phyloP scores from a whole-genome alignment of 1,140 invertebrate genomes.

The Globodera rostochiensis region DNA sequence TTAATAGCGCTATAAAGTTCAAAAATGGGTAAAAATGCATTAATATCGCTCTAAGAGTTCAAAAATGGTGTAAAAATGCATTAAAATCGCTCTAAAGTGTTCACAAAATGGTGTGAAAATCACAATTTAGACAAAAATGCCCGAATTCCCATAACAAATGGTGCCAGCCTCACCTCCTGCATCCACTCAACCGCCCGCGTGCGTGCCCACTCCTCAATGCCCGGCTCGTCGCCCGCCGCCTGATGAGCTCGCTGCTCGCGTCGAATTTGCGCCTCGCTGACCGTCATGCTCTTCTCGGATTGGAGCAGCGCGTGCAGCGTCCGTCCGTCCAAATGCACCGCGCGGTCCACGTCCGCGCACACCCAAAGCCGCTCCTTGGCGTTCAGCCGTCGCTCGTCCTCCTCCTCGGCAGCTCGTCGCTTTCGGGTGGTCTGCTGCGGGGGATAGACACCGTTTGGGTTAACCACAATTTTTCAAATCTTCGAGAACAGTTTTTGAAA shows the following conservation, averaged over 20 bases:
- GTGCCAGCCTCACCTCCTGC: slow-evolving; percentile 3
- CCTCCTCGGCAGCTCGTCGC: slow-evolving; percentile 1
- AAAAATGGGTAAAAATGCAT: too few relatives aligned
- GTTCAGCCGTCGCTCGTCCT: slow-evolving; percentile 26
- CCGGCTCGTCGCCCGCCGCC: background rate
- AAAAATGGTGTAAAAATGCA: too few relatives aligned
- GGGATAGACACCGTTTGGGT: too few relatives aligned
- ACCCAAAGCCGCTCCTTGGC: slow-evolving; percentile 28
- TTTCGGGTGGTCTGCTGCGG: background rate
- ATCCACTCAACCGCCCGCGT: slow-evolving; percentile 21
- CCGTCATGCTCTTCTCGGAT: slow-evolving; percentile 27
- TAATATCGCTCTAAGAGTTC: too few relatives aligned
- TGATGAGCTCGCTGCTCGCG: background rate
- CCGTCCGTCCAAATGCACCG: slow-evolving; percentile 37
- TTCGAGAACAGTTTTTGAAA: too few relatives aligned
- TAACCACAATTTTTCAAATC: too few relatives aligned
- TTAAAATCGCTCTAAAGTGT: too few relatives aligned
- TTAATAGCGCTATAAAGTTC: too few relatives aligned
- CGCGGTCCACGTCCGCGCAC: slow-evolving; percentile 37
- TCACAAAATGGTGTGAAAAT: too few relatives aligned
- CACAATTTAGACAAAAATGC: too few relatives aligned
- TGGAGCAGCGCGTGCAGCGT: slow-evolving; percentile 22
- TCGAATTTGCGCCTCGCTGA: slow-evolving; percentile 21
- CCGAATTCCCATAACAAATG: too few relatives aligned
- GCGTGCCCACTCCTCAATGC: slow-evolving; percentile 21